Evolutionary conservation across 35 echinoderm and acorn worm genomes (phyloP).

Genomic region (Acanthaster planci): DNA sequence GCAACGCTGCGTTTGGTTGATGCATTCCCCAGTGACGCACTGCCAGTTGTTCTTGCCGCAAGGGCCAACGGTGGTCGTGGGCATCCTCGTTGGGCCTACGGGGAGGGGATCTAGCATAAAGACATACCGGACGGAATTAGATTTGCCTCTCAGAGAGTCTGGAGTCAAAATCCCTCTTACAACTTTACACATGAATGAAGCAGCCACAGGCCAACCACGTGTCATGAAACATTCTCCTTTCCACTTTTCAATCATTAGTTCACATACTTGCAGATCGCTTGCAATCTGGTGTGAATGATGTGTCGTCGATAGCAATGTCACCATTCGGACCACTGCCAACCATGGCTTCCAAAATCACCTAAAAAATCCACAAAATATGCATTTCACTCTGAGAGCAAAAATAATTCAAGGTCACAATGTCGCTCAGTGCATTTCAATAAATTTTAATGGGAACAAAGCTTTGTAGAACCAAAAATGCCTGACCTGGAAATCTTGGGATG

Average conservation of each 20-base stretch:
- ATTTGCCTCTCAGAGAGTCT: too few relatives aligned
- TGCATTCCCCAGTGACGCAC: constrained; percentile 62
- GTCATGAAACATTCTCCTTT: too few relatives aligned
- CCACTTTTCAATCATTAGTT: too few relatives aligned
- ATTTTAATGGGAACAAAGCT: too few relatives aligned
- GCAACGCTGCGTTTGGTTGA: constrained; percentile 44
- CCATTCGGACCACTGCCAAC: constrained; percentile 55
- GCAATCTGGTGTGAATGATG: constrained; percentile 76
- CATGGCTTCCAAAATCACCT: constrained; percentile 85
- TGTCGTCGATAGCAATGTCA: constrained; percentile 93
- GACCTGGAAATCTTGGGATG: constrained; percentile 41
- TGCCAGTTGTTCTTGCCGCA: constrained; percentile 59
- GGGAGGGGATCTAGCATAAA: constrained; percentile 10
- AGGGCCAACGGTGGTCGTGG: constrained; percentile 37
- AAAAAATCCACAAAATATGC: neutral
- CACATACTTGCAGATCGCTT: constrained; percentile 33
- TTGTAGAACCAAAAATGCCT: neutral
- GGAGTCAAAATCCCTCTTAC: too few relatives aligned
- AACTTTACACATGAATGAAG: too few relatives aligned
- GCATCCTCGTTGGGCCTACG: constrained; percentile 26
- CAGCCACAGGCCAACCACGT: too few relatives aligned
- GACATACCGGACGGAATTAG: too few relatives aligned
- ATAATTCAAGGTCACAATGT: neutral
- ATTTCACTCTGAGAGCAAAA: neutral
- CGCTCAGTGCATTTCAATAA: too few relatives aligned